Percentiles rank a stretch among this genome's conserved stretches.
Evolutionary conservation across 2,888 invertebrate species (phyloP).

Genomic region (Eurytoma californica): DNA sequence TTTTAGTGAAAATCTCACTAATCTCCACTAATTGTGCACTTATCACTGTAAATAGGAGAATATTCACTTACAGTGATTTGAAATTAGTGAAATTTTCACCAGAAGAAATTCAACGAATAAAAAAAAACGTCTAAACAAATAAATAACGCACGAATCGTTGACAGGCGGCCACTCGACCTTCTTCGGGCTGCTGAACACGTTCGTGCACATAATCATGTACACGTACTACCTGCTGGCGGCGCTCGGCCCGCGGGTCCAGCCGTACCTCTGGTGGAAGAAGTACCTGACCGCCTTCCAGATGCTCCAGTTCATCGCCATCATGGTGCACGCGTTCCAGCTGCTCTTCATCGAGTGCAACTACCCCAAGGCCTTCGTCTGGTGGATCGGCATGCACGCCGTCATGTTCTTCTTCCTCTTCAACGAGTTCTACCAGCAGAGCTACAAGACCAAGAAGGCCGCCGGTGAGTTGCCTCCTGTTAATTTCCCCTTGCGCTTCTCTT

Average conservation of each 20-base stretch:
- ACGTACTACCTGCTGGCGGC: constrained; percentile 94
- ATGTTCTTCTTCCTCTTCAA: constrained; percentile 97
- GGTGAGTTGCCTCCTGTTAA: constrained; percentile 15
- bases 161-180: constrained; percentile 95
- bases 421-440: constrained; percentile 93
- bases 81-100: too few relatives aligned
- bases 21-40: too few relatives aligned
- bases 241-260: constrained; percentile 89
- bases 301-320: constrained; percentile 92
- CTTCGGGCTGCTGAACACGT: constrained; percentile 95
- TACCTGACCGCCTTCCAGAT: constrained; percentile 95
- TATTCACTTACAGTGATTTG: too few relatives aligned
- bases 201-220: constrained; percentile 98
- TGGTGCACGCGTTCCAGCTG: constrained; percentile 94
- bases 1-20: too few relatives aligned
- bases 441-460: constrained; percentile 71
- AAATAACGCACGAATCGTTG: background rate
- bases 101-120: background rate
- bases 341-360: constrained; percentile 94
- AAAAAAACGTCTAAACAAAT: background rate
- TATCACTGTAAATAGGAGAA: too few relatives aligned
- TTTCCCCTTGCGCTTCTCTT: too few relatives aligned
- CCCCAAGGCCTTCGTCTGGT: constrained; percentile 95
- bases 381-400: constrained; percentile 96
- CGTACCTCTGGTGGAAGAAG: constrained; percentile 97